Evolutionary conservation across 2,888 invertebrate species (phyloP), one percentile per base, ranked within the genome.

Genomic region (Nysson spinosus): DNA sequence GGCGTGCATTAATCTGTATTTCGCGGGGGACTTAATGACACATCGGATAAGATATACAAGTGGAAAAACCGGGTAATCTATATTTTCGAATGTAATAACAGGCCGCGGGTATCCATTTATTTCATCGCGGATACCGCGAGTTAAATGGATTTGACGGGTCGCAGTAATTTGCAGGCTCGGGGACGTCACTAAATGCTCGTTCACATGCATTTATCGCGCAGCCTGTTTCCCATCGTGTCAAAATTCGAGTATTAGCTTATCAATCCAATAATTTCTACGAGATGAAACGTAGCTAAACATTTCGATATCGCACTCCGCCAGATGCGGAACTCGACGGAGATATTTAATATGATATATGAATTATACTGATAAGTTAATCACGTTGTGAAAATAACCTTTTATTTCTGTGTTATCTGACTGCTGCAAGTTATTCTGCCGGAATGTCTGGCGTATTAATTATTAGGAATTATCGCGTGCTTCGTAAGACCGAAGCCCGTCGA

Each of bases 231-330:
- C 35, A 35, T 30, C 40, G 17, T 14, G 58, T 71, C 57, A 63
- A 12, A 55, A 46, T 68, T 56, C 19, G 26, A 46, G 32, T 55
- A 72, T 72, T 68, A 64, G 35, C 60, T 60, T 58, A 72, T 72
- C 56, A 63, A 28, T 54, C 56, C 52, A 47, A 62, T 72, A 60
- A 68, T 60, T 62, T 40, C 49, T 17, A 24, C 52, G 32, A 42
- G 49, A 58, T 49, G 22, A 40, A 54, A 57, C 46, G 30, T 58
- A 57, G 43, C 43, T 32, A 9, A 26, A 22, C 49, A 50, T 50
- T 43, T 16, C 12, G 19, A 22, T 4, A 22, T 12, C 28, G 47
- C 22, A 24, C 26, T 14, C 14, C 19, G 11, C 11, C 40, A 17
- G n/a, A n/a, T n/a, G n/a, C n/a, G n/a, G n/a, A n/a, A n/a, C n/a